Base-by-base conservation (phyloP, 2,797 vertebrate genomes). In the Eulemur mongoz region DNA sequence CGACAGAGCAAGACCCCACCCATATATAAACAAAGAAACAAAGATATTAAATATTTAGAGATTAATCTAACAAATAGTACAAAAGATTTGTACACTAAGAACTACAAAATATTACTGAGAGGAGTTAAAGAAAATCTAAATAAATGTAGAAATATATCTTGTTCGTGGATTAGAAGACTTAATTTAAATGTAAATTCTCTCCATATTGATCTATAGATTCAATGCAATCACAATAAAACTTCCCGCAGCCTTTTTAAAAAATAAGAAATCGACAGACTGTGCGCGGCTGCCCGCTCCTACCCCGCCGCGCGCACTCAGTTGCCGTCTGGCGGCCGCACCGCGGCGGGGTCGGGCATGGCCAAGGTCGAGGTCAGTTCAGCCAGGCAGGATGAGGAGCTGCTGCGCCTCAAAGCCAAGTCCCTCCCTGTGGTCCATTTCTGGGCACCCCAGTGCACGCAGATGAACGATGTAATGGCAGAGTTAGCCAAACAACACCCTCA, bases 381-480 rank as follows among this genome's bases (percentile, higher is more conserved):
- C 27, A 83, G 96, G 97, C 98, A 99, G 76, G 99, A 99, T 80
- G 99, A 99, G 65, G 99, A 98, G 10, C 93, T 99, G 30, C 91
- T 99, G 52, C 94, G 98, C 70, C 99, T 98, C 94, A 98, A 98
- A n/a, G 99, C 98, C 45, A 98, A 98, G 98, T 99, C 99, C 23
- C 99, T 99, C 17, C 98, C 99, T 0, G 99, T 99, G 30, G 99
- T 99, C 15, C 99, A 99, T 80, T 99, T 99, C 79, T 99, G 99
- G 97, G 99, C 99, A 4, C 95, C 99, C 0, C 99, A 99, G 98
- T 99, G 99, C 30, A 84, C 38, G 0, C 99, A 99, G 25, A 99
- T 99, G 99, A 99, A 99, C 57, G 99, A 99, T 0, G 99, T 99
- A 15, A 99, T 99, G 99, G 98, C 97, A 0, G 99, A 99, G 63